Evolutionary conservation across 2,797 vertebrate genomes (phyloP).

Genomic region (Sebastes hubbsi): DNA sequence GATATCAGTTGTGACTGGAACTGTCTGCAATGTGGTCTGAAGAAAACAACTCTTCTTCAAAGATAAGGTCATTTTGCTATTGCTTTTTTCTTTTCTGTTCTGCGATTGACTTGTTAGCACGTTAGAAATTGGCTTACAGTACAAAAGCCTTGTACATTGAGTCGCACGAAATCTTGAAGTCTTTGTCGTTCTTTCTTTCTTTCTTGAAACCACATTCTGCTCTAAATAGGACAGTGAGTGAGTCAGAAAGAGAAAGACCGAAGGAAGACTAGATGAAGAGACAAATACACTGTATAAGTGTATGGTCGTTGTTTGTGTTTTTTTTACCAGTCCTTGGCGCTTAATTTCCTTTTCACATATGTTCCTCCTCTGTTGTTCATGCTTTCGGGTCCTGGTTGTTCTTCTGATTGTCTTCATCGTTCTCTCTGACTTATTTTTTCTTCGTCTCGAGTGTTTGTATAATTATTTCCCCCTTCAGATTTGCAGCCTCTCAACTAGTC

Average conservation of each 20-base stretch:
- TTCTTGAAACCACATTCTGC: slow-evolving; percentile 60
- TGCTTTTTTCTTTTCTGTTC: background rate
- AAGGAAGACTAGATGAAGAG: slow-evolving; percentile 54
- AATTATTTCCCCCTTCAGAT: slow-evolving; percentile 49
- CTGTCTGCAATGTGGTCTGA: background rate
- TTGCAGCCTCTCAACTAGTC: slow-evolving; percentile 32
- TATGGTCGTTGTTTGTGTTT: slow-evolving; percentile 10
- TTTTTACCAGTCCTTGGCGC: slow-evolving; percentile 60
- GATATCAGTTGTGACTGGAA: background rate
- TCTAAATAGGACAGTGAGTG: slow-evolving; percentile 63
- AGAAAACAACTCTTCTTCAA: background rate
- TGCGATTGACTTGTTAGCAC: background rate
- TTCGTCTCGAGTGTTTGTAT: slow-evolving; percentile 16
- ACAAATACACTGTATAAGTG: slow-evolving; percentile 53
- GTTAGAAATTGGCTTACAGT: background rate
- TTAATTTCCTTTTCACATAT: slow-evolving; percentile 54
- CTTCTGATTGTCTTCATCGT: slow-evolving; percentile 45
- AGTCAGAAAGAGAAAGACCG: slow-evolving; percentile 66
- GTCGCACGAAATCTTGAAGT: background rate
- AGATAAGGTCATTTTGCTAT: background rate
- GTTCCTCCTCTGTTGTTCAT: slow-evolving; percentile 41
- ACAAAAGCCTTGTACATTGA: background rate
- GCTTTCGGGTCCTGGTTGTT: slow-evolving; percentile 20
- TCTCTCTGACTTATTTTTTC: slow-evolving; percentile 14
- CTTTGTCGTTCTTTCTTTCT: slow-evolving; percentile 15